Evolutionary conservation across 2,888 invertebrate species (phyloP).

Genomic region (Archips xylosteana): DNA sequence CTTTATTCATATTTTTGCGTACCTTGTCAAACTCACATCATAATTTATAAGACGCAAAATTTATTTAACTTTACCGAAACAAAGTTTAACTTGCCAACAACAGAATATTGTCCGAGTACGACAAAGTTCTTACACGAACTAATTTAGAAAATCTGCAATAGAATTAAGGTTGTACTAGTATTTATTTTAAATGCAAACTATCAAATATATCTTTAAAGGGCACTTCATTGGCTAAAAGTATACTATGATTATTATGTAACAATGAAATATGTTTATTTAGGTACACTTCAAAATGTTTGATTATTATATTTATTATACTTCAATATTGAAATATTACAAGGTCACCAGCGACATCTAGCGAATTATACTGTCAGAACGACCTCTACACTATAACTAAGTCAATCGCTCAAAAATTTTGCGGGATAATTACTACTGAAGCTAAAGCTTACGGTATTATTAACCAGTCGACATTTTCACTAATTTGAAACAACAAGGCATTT

Average conservation of each 20-base stretch:
- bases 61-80: neutral
- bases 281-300: neutral
- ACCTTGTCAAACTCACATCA: neutral
- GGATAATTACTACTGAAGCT: neutral
- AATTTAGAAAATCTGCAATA: neutral
- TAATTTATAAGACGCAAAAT: neutral
- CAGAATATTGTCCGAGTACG: neutral
- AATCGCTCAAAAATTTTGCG: neutral
- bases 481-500: neutral
- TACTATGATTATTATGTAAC: neutral
- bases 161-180: neutral
- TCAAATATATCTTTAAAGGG: neutral
- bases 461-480: neutral
- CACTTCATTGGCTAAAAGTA: neutral
- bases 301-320: no score
- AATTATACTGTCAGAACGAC: neutral
- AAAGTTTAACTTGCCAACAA: neutral
- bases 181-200: neutral
- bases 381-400: neutral
- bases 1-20: neutral
- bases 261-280: neutral
- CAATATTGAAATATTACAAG: neutral
- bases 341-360: conserved; percentile 16
- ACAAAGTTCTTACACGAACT: neutral
- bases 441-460: neutral